Evolutionary conservation across 2,888 invertebrate genomes (phyloP).

Genomic region (Timema podura): DNA sequence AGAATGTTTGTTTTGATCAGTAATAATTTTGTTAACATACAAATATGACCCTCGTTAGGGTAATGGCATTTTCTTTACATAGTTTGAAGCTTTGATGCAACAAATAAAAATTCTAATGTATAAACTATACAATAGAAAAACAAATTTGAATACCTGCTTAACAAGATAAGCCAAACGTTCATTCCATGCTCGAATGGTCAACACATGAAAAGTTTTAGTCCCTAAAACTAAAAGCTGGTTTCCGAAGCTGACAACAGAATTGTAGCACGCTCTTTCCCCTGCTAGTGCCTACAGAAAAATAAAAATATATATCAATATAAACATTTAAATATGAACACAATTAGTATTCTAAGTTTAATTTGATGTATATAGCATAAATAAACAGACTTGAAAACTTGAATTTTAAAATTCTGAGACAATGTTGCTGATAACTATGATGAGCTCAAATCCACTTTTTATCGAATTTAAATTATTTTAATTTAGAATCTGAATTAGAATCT

Average conservation of each 20-base stretch:
- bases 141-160: slow-evolving; percentile 41
- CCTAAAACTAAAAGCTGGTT: slow-evolving; percentile 69
- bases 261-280: slow-evolving; percentile 71
- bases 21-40: no score
- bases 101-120: background rate
- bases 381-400: slow-evolving; percentile 1
- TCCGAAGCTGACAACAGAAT: slow-evolving; percentile 63
- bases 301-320: background rate
- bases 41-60: no score
- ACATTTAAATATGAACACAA: no score
- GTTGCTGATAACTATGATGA: background rate
- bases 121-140: background rate
- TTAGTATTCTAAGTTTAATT: no score
- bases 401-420: slow-evolving; percentile 14
- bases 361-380: no score
- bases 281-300: slow-evolving; percentile 54
- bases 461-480: background rate
- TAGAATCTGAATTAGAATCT: no score
- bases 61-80: no score
- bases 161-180: slow-evolving; percentile 60
- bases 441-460: background rate
- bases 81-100: background rate
- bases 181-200: slow-evolving; percentile 61
- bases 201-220: slow-evolving; percentile 55
- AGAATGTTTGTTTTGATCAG: no score